Evolutionary conservation across 2,113 vertebrate species (phyloP), one percentile per base, ranked within the genome.

Genomic region (Podilymbus podiceps): DNA sequence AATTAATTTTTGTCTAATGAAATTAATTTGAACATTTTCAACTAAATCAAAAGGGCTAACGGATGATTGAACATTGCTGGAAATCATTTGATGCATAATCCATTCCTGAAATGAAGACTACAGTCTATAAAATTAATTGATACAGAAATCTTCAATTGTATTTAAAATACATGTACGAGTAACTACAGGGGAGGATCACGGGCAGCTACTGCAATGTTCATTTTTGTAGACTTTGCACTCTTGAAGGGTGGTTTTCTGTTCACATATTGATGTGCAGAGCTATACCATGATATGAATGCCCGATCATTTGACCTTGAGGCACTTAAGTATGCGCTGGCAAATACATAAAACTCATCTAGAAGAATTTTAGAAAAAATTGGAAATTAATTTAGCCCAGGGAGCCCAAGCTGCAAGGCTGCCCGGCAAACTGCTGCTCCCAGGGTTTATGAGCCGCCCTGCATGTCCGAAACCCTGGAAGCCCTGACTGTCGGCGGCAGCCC

Each of bases 351-450:
- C 8, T 52, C 15, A 53, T 10, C 31, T 25, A n/a, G 63, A 63
- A 44, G 30, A 74, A 31, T 59, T 74, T 38, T 15, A 42, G n/a
- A 30, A 30, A 83, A 78, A 52, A 2, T 0, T 23, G 12, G 15
- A 53, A 75, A 47, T 22, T 6, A 23, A 12, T 53, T 74, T 50
- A 31, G 5, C 8, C 9, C 25, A 21, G 8, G 11, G 25, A 77
- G 24, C 24, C 14, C 38, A 17, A 50, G 21, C 12, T 59, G 25
- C 46, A 42, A 24, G 47, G 8, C 20, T 62, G 11, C 20, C 31
- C 1, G 1, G 5, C 6, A 30, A 67, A 8, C 15, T 3, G 15
- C 27, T 18, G 3, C 9, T 89, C 18, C 31, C 2, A 0, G 46
- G 7, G 5, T 30, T 63, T 64, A 17, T 9, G 21, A 75, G 11